Base-by-base conservation (phyloP, 2,113 vertebrate species). In the Hassar affinis region DNA sequence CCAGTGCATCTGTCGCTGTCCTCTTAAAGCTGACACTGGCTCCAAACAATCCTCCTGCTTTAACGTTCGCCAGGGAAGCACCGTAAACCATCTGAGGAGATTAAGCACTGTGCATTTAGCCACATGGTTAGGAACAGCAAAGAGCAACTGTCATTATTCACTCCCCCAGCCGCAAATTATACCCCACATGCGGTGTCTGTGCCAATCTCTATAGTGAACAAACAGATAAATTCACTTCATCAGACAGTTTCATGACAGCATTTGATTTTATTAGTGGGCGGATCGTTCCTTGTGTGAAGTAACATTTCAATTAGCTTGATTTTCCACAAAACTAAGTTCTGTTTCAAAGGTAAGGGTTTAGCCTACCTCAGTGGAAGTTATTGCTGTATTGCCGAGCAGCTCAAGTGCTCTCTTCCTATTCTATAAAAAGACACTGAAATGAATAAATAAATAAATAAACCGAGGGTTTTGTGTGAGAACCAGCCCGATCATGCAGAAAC, bases 201-300 rank as follows among this genome's bases (percentile, higher is more conserved):
- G 85, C 90, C 78, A 56, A 1, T 30, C 85, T 88, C 51, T 84
- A 84, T 90, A 86, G 82, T 84, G 89, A 91, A 91, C 86, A 89
- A 88, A 87, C 33, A 88, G 86, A 91, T 91, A 86, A 83, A 91
- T 91, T 87, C 20, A 89, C 87, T 88, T 86, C 81, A 62, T 90
- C 85, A 86, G 88, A 51, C 38, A 14, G 82, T 87, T 91, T 91
- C 69, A 90, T 75, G 51, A 76, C 85, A 74, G 76, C 45, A 27
- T 81, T 89, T 79, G 85, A 83, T 87, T 91, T 89, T 89, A 90
- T 84, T 80, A 71, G 85, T 49, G 42, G 10, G 30, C 38, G 42
- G 84, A 82, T 85, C 71, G 85, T 89, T 69, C 30, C 77, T 49
- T 18, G 81, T 77, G 57, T 82, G 52, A 86, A 89, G 85, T 77